A percentile compares a stretch with the other conserved stretches of the same genome.
Evolutionary conservation across 2,797 vertebrate species (phyloP).

Genomic region (Cuniculus paca): DNA sequence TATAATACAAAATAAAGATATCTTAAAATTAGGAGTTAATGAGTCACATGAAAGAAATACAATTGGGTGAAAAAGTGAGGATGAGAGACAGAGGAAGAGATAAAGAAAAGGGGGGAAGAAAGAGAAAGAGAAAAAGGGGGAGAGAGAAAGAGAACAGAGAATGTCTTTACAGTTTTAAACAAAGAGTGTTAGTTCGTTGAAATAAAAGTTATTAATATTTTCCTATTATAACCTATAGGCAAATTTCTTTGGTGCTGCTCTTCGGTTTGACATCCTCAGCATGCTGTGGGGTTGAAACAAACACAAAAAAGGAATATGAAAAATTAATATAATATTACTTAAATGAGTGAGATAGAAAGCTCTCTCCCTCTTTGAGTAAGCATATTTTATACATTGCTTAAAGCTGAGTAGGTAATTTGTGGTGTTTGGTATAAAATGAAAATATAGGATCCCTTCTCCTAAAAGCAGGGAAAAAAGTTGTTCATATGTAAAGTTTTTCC

Average conservation of each 20-base stretch:
- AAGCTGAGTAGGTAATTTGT: background rate
- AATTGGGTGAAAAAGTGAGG: background rate
- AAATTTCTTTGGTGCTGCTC: background rate
- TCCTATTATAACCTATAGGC: background rate
- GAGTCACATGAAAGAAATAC: background rate
- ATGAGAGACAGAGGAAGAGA: background rate
- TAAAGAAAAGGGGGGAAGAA: background rate
- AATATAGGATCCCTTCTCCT: background rate
- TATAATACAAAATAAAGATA: background rate
- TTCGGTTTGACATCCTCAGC: background rate
- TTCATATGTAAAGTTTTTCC: background rate
- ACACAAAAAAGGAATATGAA: background rate
- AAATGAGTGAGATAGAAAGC: background rate
- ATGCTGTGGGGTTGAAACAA: background rate
- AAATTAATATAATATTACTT: background rate
- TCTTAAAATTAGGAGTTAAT: background rate
- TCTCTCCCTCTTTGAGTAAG: background rate
- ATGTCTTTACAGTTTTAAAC: background rate
- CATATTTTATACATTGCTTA: background rate
- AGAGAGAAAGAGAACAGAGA: background rate
- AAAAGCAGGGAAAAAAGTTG: background rate
- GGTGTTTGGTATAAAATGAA: background rate
- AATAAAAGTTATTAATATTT: slow-evolving; percentile 16
- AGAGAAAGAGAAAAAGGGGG: background rate
- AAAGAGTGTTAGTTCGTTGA: background rate